Percentiles rank a stretch among this genome's conserved stretches.
Evolutionary conservation across 2,113 vertebrate genomes (phyloP).

Genomic region (Ia io): DNA sequence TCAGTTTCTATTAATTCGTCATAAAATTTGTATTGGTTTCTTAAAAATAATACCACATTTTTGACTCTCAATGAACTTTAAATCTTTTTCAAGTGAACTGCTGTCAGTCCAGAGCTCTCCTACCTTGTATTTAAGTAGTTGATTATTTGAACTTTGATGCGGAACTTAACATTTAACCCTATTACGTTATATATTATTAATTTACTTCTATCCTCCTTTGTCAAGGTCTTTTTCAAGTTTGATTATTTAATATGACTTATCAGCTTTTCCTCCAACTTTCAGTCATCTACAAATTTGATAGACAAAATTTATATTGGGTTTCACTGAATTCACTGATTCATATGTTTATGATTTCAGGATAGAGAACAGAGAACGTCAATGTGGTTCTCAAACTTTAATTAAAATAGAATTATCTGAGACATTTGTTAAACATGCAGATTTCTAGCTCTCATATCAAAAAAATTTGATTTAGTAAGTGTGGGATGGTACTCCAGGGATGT

Average conservation of each 20-base stretch:
- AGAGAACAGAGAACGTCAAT: not conserved
- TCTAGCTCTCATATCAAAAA: not conserved
- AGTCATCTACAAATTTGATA: slow-evolving; percentile 12
- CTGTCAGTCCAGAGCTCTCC: slow-evolving; percentile 65
- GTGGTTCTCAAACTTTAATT: not conserved
- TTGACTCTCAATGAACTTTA: slow-evolving; percentile 71
- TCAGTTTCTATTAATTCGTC: slow-evolving; percentile 55
- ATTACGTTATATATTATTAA: slow-evolving; percentile 71
- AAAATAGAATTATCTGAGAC: not conserved
- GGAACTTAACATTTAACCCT: slow-evolving; percentile 76
- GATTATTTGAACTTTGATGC: slow-evolving; percentile 72
- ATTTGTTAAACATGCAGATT: not conserved
- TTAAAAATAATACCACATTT: slow-evolving; percentile 47
- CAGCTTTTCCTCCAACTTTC: slow-evolving; percentile 41
- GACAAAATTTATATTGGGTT: not conserved
- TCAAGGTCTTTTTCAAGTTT: slow-evolving; percentile 76
- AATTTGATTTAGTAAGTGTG: slow-evolving; percentile 23
- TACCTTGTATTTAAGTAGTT: slow-evolving; percentile 76
- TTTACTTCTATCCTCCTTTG: slow-evolving; percentile 62
- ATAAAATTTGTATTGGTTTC: slow-evolving; percentile 43
- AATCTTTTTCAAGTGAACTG: slow-evolving; percentile 64
- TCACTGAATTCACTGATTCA: slow-evolving; percentile 6
- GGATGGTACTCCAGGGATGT: not conserved
- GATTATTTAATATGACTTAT: slow-evolving; percentile 45
- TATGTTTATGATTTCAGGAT: not conserved